Conservation (phyloP, 1,140 invertebrate genomes). For the Calycopis cecrops region DNA sequence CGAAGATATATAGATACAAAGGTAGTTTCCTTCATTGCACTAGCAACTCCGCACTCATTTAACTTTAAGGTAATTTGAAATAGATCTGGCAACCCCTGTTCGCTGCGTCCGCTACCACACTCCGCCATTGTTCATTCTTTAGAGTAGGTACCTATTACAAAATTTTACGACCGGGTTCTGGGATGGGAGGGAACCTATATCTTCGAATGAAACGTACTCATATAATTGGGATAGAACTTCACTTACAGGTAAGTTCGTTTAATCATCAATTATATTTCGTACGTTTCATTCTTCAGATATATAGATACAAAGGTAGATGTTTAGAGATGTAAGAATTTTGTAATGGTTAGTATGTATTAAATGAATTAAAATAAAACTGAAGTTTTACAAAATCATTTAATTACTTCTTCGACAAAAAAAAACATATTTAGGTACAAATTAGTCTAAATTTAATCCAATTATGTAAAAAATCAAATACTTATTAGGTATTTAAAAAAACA, state of each 20-base stretch:
- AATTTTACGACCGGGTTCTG: too few species aligned
- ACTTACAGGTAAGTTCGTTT: constrained; percentile 19
- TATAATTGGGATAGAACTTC: constrained; percentile 5
- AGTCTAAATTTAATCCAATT: constrained; percentile 7
- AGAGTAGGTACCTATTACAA: too few species aligned
- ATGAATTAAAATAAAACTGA: neutral
- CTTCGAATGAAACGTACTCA: neutral
- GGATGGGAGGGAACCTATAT: too few species aligned
- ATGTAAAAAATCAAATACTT: neutral
- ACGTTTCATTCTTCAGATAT: constrained; percentile 16
- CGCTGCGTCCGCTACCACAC: too few species aligned
- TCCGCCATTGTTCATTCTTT: too few species aligned
- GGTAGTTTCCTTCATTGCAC: too few species aligned
- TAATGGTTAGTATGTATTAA: neutral
- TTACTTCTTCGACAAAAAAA: neutral
- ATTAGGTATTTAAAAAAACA: constrained; percentile 1
- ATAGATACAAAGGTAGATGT: constrained; percentile 16
- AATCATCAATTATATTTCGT: constrained; percentile 19
- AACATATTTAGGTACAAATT: neutral
- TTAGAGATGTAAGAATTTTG: constrained; percentile 11
- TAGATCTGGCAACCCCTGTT: too few species aligned
- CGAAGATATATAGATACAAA: neutral
- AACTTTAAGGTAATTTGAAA: too few species aligned
- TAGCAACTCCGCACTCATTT: too few species aligned
- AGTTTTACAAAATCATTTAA: neutral